Evolutionary conservation across 2,888 invertebrate genomes (phyloP).

Genomic region (Agonum fuliginosum): DNA sequence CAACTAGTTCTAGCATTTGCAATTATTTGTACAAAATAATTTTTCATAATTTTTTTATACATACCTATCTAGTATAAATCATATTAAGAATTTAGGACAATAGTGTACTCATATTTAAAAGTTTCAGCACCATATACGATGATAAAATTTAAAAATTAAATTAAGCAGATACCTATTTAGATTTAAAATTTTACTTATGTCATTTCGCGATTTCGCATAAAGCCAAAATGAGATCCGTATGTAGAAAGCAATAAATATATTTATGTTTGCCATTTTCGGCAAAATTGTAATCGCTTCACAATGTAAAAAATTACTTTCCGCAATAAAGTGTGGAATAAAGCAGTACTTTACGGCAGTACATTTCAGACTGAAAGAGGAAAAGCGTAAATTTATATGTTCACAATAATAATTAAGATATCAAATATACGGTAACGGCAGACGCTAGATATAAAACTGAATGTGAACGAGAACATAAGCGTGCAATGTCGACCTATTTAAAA

Average conservation of each 20-base stretch:
- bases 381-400: constrained; percentile 51
- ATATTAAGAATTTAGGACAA: no score
- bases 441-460: constrained; percentile 50
- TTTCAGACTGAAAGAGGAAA: constrained; percentile 27
- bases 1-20: no score
- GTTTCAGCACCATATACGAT: no score
- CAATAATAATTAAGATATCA: constrained; percentile 56
- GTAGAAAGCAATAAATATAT: constrained; percentile 26
- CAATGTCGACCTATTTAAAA: constrained; percentile 53
- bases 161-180: neutral
- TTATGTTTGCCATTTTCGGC: constrained; percentile 27
- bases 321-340: constrained; percentile 35
- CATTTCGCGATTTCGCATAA: neutral
- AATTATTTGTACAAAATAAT: no score
- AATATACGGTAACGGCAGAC: constrained; percentile 48
- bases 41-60: no score
- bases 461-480: constrained; percentile 44
- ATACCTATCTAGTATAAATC: no score
- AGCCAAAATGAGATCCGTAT: neutral
- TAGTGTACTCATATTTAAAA: no score
- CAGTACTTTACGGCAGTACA: constrained; percentile 21
- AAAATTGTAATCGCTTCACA: constrained; percentile 5
- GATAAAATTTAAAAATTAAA: constrained; percentile 1
- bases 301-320: constrained; percentile 3
- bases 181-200: neutral